Conservation (phyloP, 2,113 vertebrate species). For the Cairina moschata region DNA sequence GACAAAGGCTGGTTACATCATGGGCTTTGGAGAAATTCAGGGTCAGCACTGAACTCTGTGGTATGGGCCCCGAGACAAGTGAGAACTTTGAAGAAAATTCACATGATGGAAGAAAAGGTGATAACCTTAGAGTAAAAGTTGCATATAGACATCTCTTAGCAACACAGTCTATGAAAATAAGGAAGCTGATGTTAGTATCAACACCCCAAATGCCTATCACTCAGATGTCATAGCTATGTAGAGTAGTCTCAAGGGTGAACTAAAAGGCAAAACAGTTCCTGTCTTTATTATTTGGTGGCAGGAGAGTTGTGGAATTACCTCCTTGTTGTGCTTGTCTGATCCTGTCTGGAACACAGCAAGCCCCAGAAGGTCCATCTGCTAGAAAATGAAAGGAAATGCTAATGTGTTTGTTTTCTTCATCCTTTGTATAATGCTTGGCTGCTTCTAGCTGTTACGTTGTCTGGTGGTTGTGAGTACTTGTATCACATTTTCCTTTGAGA, state of each 20-base stretch:
- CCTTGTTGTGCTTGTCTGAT: rapidly evolving
- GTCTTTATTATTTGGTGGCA: neutral
- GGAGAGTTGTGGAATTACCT: neutral
- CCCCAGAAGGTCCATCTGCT: neutral
- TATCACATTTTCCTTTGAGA: neutral
- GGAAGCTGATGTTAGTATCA: neutral
- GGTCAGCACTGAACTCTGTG: neutral
- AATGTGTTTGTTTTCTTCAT: rapidly evolving
- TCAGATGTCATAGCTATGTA: neutral
- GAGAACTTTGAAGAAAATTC: neutral
- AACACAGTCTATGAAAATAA: neutral
- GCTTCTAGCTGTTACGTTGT: neutral
- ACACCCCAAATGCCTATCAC: neutral
- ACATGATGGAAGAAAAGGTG: neutral
- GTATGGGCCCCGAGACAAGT: neutral
- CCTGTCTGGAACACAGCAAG: neutral
- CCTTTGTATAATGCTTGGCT: neutral
- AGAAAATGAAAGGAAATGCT: neutral
- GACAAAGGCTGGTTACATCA: neutral
- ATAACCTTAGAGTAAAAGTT: neutral
- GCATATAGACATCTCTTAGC: neutral
- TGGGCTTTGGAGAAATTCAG: neutral
- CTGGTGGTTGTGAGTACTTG: neutral
- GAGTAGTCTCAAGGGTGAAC: neutral
- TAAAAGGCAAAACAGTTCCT: neutral